phyloP scores from a whole-genome alignment of 2,797 vertebrate species.

The Micrastur ruficollis region DNA sequence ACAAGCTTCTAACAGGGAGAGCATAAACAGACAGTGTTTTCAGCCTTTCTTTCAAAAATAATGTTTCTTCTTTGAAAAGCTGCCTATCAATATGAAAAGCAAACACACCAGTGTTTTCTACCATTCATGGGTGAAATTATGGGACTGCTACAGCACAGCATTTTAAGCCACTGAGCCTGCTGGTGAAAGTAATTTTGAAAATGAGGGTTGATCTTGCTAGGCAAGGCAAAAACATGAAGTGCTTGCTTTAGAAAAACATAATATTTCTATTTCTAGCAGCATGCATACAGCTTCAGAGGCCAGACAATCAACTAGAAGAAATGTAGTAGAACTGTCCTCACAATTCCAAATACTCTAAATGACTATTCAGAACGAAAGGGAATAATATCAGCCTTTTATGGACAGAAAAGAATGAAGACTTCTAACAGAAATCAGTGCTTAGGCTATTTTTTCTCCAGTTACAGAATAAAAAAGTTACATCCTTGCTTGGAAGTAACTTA shows the following conservation, averaged over 20 bases:
- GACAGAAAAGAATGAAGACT: neutral
- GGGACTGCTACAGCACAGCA: neutral
- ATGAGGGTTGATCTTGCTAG: neutral
- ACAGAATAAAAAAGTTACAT: neutral
- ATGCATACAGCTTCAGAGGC: neutral
- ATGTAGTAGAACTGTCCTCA: neutral
- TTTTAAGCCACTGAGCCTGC: neutral
- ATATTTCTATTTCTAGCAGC: neutral
- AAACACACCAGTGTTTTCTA: neutral
- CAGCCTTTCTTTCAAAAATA: neutral
- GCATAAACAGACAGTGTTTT: neutral
- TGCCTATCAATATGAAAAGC: neutral
- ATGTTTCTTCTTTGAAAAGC: neutral
- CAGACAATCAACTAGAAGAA: neutral
- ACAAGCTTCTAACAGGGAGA: neutral
- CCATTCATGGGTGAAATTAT: neutral
- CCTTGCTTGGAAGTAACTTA: neutral
- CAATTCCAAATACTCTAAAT: neutral
- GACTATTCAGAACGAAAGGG: neutral
- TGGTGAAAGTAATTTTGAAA: slow-evolving; percentile 7
- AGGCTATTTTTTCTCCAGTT: neutral
- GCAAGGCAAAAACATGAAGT: neutral
- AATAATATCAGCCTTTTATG: neutral
- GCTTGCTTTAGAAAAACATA: neutral
- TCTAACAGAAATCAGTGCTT: neutral